Evolutionary conservation across 2,888 invertebrate species (phyloP), one percentile per base, ranked within the genome.

Genomic region (Neuroscelio doddi): DNA sequence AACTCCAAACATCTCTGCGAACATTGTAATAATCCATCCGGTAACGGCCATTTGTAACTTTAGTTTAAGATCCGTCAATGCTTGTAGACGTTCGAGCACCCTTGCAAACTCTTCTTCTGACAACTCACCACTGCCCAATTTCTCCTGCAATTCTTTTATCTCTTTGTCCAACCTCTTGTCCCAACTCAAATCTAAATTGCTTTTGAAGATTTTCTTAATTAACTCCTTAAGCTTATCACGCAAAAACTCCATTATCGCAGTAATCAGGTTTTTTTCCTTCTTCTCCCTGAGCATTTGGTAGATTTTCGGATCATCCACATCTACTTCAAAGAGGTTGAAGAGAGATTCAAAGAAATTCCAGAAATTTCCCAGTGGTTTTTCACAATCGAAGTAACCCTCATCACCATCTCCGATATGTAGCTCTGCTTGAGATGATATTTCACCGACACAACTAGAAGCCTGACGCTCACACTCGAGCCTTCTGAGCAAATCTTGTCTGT

Each of bases 301-400:
- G 52, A 52, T 44, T 52, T 52, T 44, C 52, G 52, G 52, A 52
- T 52, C 52, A 50, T 50, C 50, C 34, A 52, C 52, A 52, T 52
- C 8, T 52, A 52, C 52, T 52, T 52, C 53, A 53, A 53, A 53
- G 15, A 45, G 53, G 45, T 53, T 46, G 14, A 53, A 53, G 53
- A 53, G 45, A 46, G 44, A 17, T 53, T 53, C 45, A 53, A 53
- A 53, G 53, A 53, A 53, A 53, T 17, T 14, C 45, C 45, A 45
- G 29, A 51, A 51, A 41, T 41, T 41, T 47, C 26, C 47, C 32
- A 42, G 42, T 41, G 24, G 12, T 51, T 24, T 42, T 46, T 44
- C 53, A 45, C 30, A 27, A 53, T 45, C 17, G 45, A 53, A 45
- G 53, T 45, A 45, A 53, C n/a, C 53, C 53, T 50, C 29, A 39